These are phyloP conservation scores for Clusia tigrina DNA, from an alignment of 2,888 invertebrate species.

Conservation along the genomic window DNA sequence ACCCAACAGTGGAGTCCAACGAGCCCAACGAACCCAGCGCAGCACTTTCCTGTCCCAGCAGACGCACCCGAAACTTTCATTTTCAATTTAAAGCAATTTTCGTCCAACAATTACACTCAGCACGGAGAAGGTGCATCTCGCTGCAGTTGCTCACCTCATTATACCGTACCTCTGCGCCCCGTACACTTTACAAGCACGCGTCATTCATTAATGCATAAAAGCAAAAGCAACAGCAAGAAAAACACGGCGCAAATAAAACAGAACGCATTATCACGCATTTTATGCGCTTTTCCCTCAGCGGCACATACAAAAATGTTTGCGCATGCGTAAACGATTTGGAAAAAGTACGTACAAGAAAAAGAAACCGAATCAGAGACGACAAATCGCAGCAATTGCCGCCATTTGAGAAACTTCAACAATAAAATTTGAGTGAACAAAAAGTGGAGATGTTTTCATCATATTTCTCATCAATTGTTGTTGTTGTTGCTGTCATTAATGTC, in stretches of 20 bases:
- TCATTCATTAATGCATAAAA: background rate
- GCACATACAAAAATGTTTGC: background rate
- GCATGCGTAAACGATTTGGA: background rate
- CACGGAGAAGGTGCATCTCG: too few relatives aligned
- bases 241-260: background rate
- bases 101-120: too few relatives aligned
- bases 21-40: too few relatives aligned
- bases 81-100: background rate
- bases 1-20: too few relatives aligned
- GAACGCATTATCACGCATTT: background rate
- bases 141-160: too few relatives aligned
- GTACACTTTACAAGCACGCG: background rate
- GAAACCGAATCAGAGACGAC: too few relatives aligned
- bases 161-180: too few relatives aligned
- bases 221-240: background rate
- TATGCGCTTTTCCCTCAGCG: background rate
- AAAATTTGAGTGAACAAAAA: too few relatives aligned
- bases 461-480: too few relatives aligned
- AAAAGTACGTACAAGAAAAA: background rate
- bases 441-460: too few relatives aligned
- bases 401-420: background rate
- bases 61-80: background rate
- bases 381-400: background rate
- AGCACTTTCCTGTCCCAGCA: background rate
- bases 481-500: too few relatives aligned